A percentile compares a stretch with the other conserved stretches of the same genome.
Evolutionary conservation across 2,113 vertebrate genomes (phyloP).

Genomic region (Lophura nycthemera): DNA sequence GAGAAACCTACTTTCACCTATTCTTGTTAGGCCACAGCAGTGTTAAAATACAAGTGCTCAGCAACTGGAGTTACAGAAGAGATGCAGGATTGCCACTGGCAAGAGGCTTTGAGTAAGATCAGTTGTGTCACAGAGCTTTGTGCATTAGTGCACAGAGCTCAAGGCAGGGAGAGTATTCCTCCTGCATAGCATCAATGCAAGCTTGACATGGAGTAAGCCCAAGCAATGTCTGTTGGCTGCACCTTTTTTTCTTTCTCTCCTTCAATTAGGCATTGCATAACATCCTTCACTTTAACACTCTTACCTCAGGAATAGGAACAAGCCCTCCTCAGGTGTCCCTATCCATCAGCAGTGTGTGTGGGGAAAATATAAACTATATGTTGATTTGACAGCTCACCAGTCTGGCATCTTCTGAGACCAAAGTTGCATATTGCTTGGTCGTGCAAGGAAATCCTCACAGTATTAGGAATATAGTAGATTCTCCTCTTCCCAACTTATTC

Average conservation of each 20-base stretch:
- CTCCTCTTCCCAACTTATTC: neutral
- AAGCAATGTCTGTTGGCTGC: neutral
- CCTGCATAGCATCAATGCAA: neutral
- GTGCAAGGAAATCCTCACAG: neutral
- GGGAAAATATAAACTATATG: neutral
- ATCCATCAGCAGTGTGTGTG: neutral
- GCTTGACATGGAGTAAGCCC: neutral
- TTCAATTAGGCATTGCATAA: neutral
- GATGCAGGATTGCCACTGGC: constrained; percentile 32
- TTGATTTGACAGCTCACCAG: neutral
- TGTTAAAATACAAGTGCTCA: constrained; percentile 43
- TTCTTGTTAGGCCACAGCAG: neutral
- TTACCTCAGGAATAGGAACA: neutral
- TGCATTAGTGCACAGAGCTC: neutral
- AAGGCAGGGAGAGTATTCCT: neutral
- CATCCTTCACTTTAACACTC: neutral
- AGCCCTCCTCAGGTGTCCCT: neutral
- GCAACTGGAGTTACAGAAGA: constrained; percentile 7
- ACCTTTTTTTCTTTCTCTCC: neutral
- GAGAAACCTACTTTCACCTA: constrained; percentile 18
- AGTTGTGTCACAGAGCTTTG: constrained; percentile 41
- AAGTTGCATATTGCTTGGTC: neutral
- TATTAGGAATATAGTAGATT: neutral
- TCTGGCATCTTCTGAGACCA: neutral
- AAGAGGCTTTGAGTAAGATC: constrained; percentile 2